Evolutionary conservation across 2,888 invertebrate species (phyloP), one percentile per base, ranked within the genome.

Genomic region (Parnassius apollo): DNA sequence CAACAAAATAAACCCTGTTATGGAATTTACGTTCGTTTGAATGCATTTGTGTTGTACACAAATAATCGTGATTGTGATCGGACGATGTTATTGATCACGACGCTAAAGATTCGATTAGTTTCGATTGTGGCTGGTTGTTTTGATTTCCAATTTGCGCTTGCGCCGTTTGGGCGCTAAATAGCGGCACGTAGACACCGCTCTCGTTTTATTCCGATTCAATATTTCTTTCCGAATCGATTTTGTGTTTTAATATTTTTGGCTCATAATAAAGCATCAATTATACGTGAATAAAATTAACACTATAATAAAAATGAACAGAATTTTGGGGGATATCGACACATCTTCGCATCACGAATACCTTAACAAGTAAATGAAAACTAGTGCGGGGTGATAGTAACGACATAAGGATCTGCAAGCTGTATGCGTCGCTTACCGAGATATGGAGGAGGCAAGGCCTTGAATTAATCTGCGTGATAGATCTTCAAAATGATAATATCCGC

Each of bases 91-190:
- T 88, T 86, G 90, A 91, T 89, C 89, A 88, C 88, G 89, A 88
- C 75, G 85, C 72, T 84, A 84, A 86, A 80, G 84, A 84, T 85
- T 88, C 87, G 85, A 89, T 86, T 89, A 81, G 89, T 80, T 84
- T 86, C 87, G 89, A 91, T 88, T 86, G 88, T 82, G 83, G 57
- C 60, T 53, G 78, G 83, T 86, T 90, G 91, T 91, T 91, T 91
- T 91, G 91, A 91, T 91, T 90, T 91, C 86, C 89, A 91, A 91
- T 91, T 91, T 90, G 85, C 89, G 89, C 89, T 86, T 88, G 86
- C 88, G 80, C 81, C 82, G 85, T 85, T 87, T 87, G 77, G 81
- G 83, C 80, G 87, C 83, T 91, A 91, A 91, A 91, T 88, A 89
- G 91, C 86, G 79, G 88, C 91, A 91, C 91, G 91, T 90, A 91